These are phyloP conservation scores for Cyclina sinensis DNA, from an alignment of 1,140 invertebrate genomes.

Conservation along the genomic window DNA sequence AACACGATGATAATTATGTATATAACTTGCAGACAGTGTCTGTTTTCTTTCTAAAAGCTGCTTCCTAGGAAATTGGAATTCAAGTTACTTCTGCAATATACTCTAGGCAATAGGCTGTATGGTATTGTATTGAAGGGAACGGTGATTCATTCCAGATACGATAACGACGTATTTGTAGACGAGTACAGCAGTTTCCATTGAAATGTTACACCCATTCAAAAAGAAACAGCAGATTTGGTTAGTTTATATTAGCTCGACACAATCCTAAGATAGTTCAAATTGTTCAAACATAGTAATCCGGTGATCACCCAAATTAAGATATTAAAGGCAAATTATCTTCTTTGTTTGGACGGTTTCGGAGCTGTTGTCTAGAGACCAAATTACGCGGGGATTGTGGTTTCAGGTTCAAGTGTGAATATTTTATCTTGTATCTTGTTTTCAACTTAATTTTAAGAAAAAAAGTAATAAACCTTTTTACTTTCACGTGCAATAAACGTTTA, in stretches of 20 bases:
- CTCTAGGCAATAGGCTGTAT: background rate
- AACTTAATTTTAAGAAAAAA: too few species aligned
- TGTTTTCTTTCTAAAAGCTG: background rate
- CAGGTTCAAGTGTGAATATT: background rate
- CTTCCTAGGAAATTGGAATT: background rate
- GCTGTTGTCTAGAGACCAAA: background rate
- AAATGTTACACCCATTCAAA: too few species aligned
- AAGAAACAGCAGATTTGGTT: background rate
- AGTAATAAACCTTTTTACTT: too few species aligned
- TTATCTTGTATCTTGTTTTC: too few species aligned
- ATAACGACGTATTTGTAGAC: background rate
- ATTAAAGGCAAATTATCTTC: background rate
- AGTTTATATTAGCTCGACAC: background rate
- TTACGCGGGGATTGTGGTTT: background rate
- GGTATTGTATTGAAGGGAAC: background rate
- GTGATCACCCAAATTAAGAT: background rate
- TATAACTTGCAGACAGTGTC: background rate
- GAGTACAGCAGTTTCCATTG: too few species aligned
- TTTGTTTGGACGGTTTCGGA: background rate
- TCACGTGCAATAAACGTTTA: too few species aligned
- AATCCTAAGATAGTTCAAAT: background rate
- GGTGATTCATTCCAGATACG: background rate
- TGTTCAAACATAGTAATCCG: constrained; percentile 1
- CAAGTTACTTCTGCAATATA: background rate
- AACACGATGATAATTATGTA: background rate